Evolutionary conservation across 2,113 vertebrate species (phyloP).

Genomic region (Corydoras maculifer): DNA sequence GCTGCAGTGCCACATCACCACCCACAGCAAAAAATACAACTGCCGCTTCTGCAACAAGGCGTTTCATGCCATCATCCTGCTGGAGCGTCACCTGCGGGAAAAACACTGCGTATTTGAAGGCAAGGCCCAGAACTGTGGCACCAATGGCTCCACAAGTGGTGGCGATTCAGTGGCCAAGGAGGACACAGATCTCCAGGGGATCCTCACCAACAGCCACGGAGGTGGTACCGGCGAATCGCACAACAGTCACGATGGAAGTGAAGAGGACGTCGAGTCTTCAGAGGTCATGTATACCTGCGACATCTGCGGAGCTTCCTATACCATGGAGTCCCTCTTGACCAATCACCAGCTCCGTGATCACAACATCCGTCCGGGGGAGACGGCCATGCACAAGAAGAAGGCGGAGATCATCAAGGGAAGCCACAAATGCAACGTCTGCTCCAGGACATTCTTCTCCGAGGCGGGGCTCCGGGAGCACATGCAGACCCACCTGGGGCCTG

Average conservation of each 20-base stretch:
- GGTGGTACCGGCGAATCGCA: slow-evolving; percentile 67
- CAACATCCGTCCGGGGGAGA: slow-evolving; percentile 94
- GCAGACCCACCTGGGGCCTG: slow-evolving; percentile 97
- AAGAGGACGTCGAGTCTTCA: slow-evolving; percentile 86
- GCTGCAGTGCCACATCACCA: slow-evolving; percentile 97
- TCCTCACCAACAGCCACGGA: slow-evolving; percentile 85
- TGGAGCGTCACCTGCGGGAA: slow-evolving; percentile 91
- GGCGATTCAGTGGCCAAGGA: slow-evolving; percentile 80
- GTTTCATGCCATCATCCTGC: slow-evolving; percentile 88
- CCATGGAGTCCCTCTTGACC: slow-evolving; percentile 92
- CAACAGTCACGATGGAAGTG: slow-evolving; percentile 83
- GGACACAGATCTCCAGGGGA: slow-evolving; percentile 81
- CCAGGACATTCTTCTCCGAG: slow-evolving; percentile 97
- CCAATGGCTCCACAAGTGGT: slow-evolving; percentile 74
- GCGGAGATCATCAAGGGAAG: slow-evolving; percentile 97
- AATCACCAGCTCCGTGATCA: slow-evolving; percentile 98
- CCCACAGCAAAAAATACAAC: slow-evolving; percentile 96
- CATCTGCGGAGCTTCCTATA: slow-evolving; percentile 96
- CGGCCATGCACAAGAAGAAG: slow-evolving; percentile 88
- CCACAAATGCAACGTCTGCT: slow-evolving; percentile 97
- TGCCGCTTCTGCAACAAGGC: slow-evolving; percentile 98
- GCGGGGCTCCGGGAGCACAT: slow-evolving; percentile 92
- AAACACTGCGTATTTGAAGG: slow-evolving; percentile 92
- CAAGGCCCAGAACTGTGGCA: slow-evolving; percentile 84
- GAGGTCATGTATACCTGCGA: slow-evolving; percentile 95